These are phyloP conservation scores for Alviniconcha strummeri DNA, from an alignment of 2,888 invertebrate species.

Conservation along the genomic window DNA sequence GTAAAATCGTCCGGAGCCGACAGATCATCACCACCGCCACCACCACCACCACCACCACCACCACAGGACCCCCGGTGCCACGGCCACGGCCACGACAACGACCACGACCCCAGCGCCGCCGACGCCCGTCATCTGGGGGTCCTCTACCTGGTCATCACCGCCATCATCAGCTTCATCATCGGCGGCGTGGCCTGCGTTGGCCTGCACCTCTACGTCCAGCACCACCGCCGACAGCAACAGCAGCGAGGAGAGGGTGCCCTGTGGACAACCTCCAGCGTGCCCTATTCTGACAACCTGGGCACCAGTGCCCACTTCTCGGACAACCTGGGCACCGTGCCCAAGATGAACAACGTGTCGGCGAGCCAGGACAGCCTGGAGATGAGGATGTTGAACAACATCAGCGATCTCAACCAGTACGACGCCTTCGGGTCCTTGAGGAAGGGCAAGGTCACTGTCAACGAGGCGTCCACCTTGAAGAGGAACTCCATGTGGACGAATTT, in stretches of 20 bases:
- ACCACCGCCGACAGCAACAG: constrained; percentile 28
- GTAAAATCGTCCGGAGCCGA: not conserved
- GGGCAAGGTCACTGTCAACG: constrained; percentile 49
- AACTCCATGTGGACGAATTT: constrained; percentile 46
- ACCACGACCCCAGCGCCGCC: not conserved
- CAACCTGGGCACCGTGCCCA: constrained; percentile 13
- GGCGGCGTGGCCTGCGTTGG: constrained; percentile 52
- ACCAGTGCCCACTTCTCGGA: constrained; percentile 15
- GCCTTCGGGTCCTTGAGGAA: constrained; percentile 42
- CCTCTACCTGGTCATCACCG: constrained; percentile 52
- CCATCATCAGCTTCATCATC: constrained; percentile 51
- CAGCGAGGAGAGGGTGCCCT: constrained; percentile 36
- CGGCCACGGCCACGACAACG: not conserved
- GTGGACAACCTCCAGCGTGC: constrained; percentile 25
- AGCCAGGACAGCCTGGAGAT: constrained; percentile 38
- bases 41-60: not conserved
- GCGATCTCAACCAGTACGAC: constrained; percentile 30
- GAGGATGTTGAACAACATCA: constrained; percentile 23
- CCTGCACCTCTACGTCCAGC: constrained; percentile 51
- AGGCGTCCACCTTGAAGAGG: constrained; percentile 46
- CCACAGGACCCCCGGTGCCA: not conserved
- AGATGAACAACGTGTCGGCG: constrained; percentile 33
- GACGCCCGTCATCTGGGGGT: constrained; percentile 25
- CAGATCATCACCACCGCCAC: not conserved
- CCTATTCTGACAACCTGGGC: constrained; percentile 17